Evolutionary conservation across 2,113 vertebrate genomes (phyloP), one percentile per base, ranked within the genome.

Genomic region (Centropus unirufus): DNA sequence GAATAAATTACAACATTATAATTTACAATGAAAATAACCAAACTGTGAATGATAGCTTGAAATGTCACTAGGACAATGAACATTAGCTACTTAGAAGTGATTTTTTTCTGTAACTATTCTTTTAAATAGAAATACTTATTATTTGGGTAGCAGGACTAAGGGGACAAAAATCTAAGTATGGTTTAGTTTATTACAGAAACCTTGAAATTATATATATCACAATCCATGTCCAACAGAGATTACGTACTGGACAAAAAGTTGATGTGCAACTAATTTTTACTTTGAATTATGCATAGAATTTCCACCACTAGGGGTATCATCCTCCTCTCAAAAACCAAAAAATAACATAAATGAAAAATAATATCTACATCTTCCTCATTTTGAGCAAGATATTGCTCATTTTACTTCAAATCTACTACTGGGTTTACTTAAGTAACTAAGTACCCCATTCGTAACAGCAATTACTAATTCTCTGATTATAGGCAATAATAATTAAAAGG

Each of bases 381-480:
- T 76, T 88, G 58, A 85, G 49, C 12, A 61, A 40, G 11, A 2
- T n/a, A 13, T 36, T 77, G 2, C 11, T 83, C 13, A 20, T 52
- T 92, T 95, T 72, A 80, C n/a, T 83, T 76, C 49, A 83, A 64
- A 55, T 17, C 23, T 93, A 16, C 39, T 83, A 15, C 54, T 61
- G 8, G 10, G 8, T 59, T 96, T 83, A 36, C 13, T 76, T 72
- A 47, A 79, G 11, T 61, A 82, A 72, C 75, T 87, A 72, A 47
- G 12, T 73, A 15, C 77, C 64, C 4, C 16, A 77, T 86, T 89
- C 87, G 18, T 81, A 87, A 84, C 36, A 59, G 16, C 52, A 78
- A 63, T 87, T 94, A 59, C 47, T 82, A 72, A 57, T 72, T 82
- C 83, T 73, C 67, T 86, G 49, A 83, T 93, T 80, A 80, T 66